Evolutionary conservation across 2,888 invertebrate genomes (phyloP).

Genomic region (Nysson spinosus): DNA sequence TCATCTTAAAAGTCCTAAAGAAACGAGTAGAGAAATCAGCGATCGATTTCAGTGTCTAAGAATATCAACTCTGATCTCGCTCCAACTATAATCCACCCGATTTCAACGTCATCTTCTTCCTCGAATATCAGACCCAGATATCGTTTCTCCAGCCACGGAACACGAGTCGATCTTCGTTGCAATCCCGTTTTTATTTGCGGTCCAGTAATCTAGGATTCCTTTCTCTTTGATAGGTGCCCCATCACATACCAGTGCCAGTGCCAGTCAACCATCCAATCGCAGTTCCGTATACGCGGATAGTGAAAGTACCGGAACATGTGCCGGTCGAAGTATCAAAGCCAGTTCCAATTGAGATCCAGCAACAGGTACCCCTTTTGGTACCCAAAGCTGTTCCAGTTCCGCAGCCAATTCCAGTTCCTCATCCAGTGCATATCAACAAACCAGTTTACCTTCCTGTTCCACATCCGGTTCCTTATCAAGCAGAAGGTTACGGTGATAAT

Average conservation of each 20-base stretch:
- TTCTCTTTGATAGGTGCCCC: constrained; percentile 66
- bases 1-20: too few relatives aligned
- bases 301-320: constrained; percentile 75
- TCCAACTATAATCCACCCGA: too few relatives aligned
- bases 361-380: constrained; percentile 70
- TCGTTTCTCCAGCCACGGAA: constrained; percentile 12
- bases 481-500: constrained; percentile 29
- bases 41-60: too few relatives aligned
- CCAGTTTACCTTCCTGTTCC: constrained; percentile 69
- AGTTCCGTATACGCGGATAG: constrained; percentile 74
- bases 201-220: constrained; percentile 18
- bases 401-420: constrained; percentile 69
- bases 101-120: neutral
- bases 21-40: too few relatives aligned
- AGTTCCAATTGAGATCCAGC: constrained; percentile 70
- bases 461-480: constrained; percentile 55
- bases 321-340: constrained; percentile 70
- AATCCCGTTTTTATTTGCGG: neutral
- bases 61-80: too few relatives aligned
- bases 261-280: constrained; percentile 74
- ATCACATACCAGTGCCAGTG: constrained; percentile 74
- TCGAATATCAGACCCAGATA: neutral
- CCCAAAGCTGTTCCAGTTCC: constrained; percentile 71
- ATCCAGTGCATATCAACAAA: constrained; percentile 69
- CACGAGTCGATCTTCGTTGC: neutral